phyloP scores from a whole-genome alignment of 2,888 invertebrate species.

The Formica aserva region DNA sequence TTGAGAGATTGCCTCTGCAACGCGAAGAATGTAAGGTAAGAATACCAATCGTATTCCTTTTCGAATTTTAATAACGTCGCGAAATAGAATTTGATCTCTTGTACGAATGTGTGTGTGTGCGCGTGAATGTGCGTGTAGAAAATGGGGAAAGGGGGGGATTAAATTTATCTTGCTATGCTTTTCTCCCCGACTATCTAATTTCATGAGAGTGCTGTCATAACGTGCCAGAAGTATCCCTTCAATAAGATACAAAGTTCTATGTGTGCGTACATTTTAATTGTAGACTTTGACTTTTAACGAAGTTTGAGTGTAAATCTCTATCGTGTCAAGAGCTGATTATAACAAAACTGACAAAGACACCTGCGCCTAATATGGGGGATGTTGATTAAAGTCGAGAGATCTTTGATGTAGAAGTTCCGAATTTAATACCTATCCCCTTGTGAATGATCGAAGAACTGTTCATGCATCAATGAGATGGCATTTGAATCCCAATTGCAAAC shows the following conservation, averaged over 20 bases:
- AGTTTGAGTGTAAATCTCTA: slow-evolving; percentile 33
- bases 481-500: slow-evolving; percentile 28
- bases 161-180: not conserved
- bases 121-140: not conserved
- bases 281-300: slow-evolving; percentile 42
- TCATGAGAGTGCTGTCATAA: not conserved
- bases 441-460: slow-evolving; percentile 12
- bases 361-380: slow-evolving; percentile 25
- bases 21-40: not conserved
- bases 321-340: slow-evolving; percentile 11
- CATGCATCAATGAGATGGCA: not conserved
- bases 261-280: slow-evolving; percentile 20
- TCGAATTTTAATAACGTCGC: slow-evolving; percentile 9
- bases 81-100: not conserved
- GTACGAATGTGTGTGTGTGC: not conserved
- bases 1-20: not conserved
- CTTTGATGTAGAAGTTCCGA: slow-evolving; percentile 34
- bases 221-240: not conserved
- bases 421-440: slow-evolving; percentile 36
- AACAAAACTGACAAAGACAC: slow-evolving; percentile 24
- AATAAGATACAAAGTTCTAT: not conserved
- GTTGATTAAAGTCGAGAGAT: slow-evolving; percentile 30
- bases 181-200: not conserved
- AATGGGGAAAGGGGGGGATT: not conserved
- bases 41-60: not conserved